Conservation (phyloP, 2,797 vertebrate species). For the Moxostoma hubbsi region DNA sequence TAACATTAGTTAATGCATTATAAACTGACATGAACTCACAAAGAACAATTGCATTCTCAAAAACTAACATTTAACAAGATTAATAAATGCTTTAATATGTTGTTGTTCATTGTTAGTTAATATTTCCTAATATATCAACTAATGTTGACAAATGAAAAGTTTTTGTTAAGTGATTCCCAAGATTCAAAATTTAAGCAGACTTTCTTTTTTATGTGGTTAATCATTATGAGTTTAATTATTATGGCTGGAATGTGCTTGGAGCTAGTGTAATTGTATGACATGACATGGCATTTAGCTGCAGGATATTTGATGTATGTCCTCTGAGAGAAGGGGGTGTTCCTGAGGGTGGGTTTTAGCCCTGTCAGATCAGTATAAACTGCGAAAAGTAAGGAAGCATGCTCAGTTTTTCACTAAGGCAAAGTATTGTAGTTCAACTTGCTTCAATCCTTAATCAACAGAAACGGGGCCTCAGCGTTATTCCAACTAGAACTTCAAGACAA, state of each 20-base stretch:
- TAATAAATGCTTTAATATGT: no score
- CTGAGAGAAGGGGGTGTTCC: not conserved
- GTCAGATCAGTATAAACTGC: not conserved
- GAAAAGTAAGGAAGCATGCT: not conserved
- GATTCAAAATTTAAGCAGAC: not conserved
- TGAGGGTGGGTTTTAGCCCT: conserved; percentile 5
- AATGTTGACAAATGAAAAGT: no score
- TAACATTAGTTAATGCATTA: no score
- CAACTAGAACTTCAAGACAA: not conserved
- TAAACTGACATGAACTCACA: no score
- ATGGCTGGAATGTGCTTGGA: not conserved
- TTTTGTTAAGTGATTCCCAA: not conserved
- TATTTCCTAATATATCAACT: no score
- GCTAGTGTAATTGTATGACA: not conserved
- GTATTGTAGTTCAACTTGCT: not conserved
- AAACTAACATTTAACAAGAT: no score
- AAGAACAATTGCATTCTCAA: no score
- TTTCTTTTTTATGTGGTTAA: not conserved
- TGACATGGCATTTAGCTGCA: not conserved
- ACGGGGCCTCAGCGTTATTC: not conserved
- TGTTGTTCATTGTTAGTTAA: no score
- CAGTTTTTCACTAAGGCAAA: not conserved
- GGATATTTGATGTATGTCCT: not conserved
- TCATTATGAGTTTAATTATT: not conserved
- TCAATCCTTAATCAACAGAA: not conserved